Evolutionary conservation across 2,888 invertebrate species (phyloP), one percentile per base, ranked within the genome.

Genomic region (Brachypalpus laphriformis): DNA sequence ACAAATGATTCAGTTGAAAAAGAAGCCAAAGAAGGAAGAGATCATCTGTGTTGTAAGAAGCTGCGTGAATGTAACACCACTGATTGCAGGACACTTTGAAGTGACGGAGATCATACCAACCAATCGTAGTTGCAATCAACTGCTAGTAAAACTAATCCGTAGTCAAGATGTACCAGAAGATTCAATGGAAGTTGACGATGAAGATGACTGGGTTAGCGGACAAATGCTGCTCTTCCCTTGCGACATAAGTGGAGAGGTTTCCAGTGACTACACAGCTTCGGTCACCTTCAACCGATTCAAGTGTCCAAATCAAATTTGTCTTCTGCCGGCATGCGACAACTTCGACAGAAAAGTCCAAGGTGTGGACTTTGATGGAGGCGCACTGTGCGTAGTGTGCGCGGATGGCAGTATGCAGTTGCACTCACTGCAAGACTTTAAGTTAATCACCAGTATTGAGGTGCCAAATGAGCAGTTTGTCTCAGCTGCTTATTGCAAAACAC

Each of bases 401-500:
- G 96, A 96, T 89, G 97, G 97, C 5, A 93, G 94, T 56, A 93
- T 98, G 37, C 93, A 96, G 89, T 92, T 98, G 54, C 93, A 97
- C 76, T 94, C 95, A 40, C 91, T 97, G 47, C 93, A 94, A n/a
- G 95, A 95, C 63, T 93, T 97, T 87, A 94, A 94, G 87, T 93
- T 94, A 3, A 91, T 96, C 5, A 95, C 95, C 0, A 94, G 94
- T 83, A 95, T 96, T 28, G 93, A 93, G 87, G 93, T 95, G 40
- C 94, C 95, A 0, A 94, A 94, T 42, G 94, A 95, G 51, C 95
- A 94, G 89, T 97, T 97, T 89, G 94, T 96, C 11, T 96, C 97
- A 0, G 96, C 96, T 1, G 95, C 96, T 0, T 98, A 96, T 91
- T 98, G 98, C 91, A 96, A 96, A 76, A 97, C 97, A 92, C 94